Evolutionary conservation across 2,113 vertebrate genomes (phyloP).

Genomic region (Illadopsis cleaveri): DNA sequence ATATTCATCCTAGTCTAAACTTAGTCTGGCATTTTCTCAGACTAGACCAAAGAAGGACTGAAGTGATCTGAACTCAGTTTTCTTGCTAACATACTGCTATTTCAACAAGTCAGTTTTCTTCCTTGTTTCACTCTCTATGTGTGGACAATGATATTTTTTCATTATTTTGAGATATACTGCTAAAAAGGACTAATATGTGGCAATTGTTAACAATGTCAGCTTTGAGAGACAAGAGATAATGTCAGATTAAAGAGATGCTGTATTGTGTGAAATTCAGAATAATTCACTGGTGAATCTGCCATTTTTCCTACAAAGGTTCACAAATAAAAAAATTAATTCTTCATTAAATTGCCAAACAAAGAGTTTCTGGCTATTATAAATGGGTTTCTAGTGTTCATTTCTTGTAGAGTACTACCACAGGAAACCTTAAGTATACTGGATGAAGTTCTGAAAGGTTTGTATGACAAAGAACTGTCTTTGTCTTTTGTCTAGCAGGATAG

Average conservation of each 20-base stretch:
- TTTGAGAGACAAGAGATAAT: neutral
- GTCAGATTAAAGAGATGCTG: neutral
- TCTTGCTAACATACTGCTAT: neutral
- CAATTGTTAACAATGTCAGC: neutral
- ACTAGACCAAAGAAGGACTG: neutral
- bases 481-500: neutral
- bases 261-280: neutral
- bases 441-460: neutral
- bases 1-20: neutral
- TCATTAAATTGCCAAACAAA: neutral
- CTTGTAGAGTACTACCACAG: neutral
- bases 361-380: neutral
- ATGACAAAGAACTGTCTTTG: neutral
- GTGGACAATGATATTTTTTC: neutral
- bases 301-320: neutral
- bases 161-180: neutral
- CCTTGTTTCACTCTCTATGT: neutral
- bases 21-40: neutral
- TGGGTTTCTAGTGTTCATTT: neutral
- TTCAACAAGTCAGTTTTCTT: neutral
- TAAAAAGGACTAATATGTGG: neutral
- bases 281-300: neutral
- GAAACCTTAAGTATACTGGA: neutral
- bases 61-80: neutral
- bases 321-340: neutral